phyloP scores from a whole-genome alignment of 1,140 invertebrate species.

The Cydia fagiglandana region DNA sequence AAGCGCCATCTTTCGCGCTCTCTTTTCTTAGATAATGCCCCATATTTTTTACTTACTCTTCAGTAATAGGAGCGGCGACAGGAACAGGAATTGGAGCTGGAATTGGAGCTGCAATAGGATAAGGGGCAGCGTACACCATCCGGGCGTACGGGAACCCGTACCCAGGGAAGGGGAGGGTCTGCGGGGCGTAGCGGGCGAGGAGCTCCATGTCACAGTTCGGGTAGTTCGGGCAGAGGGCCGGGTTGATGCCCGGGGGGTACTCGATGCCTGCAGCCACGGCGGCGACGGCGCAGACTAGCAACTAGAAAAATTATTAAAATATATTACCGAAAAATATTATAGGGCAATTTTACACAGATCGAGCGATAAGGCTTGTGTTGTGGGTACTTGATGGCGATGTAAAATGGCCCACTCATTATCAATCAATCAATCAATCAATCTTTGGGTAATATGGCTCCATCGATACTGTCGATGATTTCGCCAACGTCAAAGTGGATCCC shows the following conservation, averaged over 20 bases:
- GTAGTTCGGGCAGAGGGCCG: not conserved
- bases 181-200: not conserved
- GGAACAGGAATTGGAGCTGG: not conserved
- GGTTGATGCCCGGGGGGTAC: not conserved
- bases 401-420: too few species aligned
- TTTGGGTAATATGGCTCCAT: too few species aligned
- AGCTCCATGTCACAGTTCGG: not conserved
- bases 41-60: not conserved
- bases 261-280: not conserved
- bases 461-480: too few species aligned
- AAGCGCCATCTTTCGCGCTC: too few species aligned
- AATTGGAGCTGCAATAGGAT: not conserved
- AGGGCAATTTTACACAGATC: too few species aligned
- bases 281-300: not conserved
- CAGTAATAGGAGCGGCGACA: not conserved
- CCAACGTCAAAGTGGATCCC: too few species aligned
- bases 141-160: not conserved
- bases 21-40: too few species aligned
- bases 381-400: too few species aligned
- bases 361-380: too few species aligned
- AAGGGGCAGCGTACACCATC: not conserved
- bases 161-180: not conserved
- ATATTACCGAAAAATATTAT: too few species aligned
- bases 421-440: too few species aligned
- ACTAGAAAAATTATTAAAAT: too few species aligned